phyloP scores from a whole-genome alignment of 2,797 vertebrate species.

The Leptodactylus fallax region DNA sequence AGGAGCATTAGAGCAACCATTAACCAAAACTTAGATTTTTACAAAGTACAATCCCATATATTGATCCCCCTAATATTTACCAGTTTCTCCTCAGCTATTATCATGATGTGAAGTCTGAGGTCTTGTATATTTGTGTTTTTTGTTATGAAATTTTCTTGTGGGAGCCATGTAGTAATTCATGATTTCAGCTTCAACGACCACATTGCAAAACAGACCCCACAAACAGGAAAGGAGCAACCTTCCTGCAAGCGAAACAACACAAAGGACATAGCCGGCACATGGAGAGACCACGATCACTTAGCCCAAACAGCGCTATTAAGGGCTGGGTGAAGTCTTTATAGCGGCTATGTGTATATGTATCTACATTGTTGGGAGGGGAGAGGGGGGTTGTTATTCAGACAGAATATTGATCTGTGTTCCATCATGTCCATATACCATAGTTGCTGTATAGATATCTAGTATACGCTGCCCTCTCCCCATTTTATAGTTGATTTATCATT shows the following conservation, averaged over 20 bases:
- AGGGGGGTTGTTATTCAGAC: no score
- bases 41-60: background rate
- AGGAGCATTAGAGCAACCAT: no score
- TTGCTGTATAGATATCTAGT: background rate
- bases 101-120: background rate
- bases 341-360: background rate
- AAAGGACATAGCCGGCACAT: background rate
- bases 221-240: conserved; percentile 49
- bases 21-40: no score
- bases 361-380: background rate
- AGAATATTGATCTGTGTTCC: no score
- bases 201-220: conserved; percentile 33
- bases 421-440: background rate
- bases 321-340: background rate
- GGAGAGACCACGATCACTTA: background rate
- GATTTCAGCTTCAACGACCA: conserved; percentile 32
- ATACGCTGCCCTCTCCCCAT: background rate
- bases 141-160: background rate
- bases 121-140: background rate
- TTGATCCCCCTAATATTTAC: background rate
- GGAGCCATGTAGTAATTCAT: conserved; percentile 26
- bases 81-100: background rate
- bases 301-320: background rate
- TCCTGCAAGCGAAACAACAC: conserved; percentile 36
- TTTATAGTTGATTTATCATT: background rate